phyloP scores from a whole-genome alignment of 2,113 vertebrate genomes.

The Myrmophylax atrothorax region DNA sequence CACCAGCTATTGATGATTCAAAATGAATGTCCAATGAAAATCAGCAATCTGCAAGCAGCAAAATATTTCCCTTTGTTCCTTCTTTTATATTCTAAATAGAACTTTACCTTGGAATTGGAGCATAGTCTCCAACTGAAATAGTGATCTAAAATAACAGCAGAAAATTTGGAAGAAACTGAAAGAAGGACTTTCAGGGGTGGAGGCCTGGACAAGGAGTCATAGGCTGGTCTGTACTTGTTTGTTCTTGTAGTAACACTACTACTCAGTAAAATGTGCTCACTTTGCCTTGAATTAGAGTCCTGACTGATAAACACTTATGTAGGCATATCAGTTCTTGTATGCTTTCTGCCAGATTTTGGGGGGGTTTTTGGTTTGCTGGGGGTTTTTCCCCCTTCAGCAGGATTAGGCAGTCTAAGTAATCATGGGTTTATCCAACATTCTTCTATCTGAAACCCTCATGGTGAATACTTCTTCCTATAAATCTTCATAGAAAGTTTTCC shows the following conservation, averaged over 20 bases:
- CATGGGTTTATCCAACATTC: rapidly evolving
- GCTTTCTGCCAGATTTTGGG: background rate
- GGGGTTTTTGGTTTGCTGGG: no score
- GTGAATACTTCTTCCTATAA: background rate
- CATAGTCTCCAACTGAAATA: background rate
- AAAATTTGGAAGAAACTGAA: background rate
- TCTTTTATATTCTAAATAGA: background rate
- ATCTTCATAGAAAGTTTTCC: background rate
- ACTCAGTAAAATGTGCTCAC: background rate
- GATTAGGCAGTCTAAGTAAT: background rate
- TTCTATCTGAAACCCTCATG: background rate
- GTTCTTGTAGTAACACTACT: background rate
- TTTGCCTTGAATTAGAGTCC: background rate
- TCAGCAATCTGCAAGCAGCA: background rate
- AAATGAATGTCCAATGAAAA: background rate
- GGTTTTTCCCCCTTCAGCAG: background rate
- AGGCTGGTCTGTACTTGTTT: background rate
- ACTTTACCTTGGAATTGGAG: background rate
- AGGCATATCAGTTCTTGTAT: background rate
- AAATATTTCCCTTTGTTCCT: background rate
- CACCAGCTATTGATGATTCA: background rate
- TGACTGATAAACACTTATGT: background rate
- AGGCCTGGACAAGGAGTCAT: background rate
- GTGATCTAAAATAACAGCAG: background rate
- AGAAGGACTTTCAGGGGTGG: rapidly evolving